Evolutionary conservation across 2,113 vertebrate species (phyloP).

Genomic region (Picathartes gymnocephalus): DNA sequence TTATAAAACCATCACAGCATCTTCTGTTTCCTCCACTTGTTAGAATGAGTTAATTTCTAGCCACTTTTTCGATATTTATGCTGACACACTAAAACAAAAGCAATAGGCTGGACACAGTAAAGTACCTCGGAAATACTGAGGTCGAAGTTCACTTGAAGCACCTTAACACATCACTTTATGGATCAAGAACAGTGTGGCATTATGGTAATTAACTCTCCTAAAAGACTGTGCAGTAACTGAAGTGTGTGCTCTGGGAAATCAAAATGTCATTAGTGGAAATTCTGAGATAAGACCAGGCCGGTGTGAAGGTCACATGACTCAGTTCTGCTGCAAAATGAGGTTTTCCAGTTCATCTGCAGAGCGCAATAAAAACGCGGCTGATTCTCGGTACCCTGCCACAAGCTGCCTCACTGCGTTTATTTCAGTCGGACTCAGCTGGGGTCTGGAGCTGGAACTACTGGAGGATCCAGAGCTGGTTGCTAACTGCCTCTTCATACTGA

Average conservation of each 20-base stretch:
- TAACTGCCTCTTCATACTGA: slow-evolving; percentile 96
- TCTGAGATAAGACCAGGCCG: slow-evolving; percentile 68
- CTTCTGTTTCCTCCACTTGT: slow-evolving; percentile 75
- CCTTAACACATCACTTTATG: slow-evolving; percentile 74
- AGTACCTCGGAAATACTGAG: slow-evolving; percentile 71
- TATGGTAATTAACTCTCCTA: slow-evolving; percentile 75
- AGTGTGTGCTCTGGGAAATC: slow-evolving; percentile 74
- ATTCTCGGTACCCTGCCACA: slow-evolving; percentile 96
- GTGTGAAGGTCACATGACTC: slow-evolving; percentile 69
- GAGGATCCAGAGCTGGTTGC: slow-evolving; percentile 86
- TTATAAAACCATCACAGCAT: slow-evolving; percentile 64
- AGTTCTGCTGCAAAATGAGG: slow-evolving; percentile 99
- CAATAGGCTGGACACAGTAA: slow-evolving; percentile 75
- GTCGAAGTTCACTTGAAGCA: slow-evolving; percentile 75
- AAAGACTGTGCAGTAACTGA: slow-evolving; percentile 72
- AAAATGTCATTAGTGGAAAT: slow-evolving; percentile 79
- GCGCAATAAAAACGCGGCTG: slow-evolving; percentile 93
- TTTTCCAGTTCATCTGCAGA: slow-evolving; percentile 98
- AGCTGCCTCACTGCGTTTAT: slow-evolving; percentile 96
- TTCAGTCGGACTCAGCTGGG: slow-evolving; percentile 95
- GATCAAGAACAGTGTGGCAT: slow-evolving; percentile 76
- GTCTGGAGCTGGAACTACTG: slow-evolving; percentile 87
- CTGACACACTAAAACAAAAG: slow-evolving; percentile 77
- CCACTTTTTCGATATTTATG: slow-evolving; percentile 77
- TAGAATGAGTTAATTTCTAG: slow-evolving; percentile 74